These are phyloP conservation scores for Psammodynastes pulverulentus DNA, from an alignment of 2,113 vertebrate genomes.

Conservation along the genomic window DNA sequence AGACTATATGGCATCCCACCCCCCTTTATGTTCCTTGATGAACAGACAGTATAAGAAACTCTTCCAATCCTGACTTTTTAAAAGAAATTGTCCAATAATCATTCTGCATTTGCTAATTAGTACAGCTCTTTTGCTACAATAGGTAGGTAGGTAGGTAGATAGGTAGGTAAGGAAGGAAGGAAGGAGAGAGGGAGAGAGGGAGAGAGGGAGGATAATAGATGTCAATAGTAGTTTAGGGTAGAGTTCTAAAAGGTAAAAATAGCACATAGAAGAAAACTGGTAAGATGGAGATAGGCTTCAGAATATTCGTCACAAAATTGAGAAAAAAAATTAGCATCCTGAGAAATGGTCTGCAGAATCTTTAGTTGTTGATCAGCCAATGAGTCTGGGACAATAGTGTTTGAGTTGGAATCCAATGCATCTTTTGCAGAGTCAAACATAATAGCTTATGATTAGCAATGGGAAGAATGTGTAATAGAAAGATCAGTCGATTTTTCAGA, in stretches of 20 bases:
- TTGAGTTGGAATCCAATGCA: not conserved
- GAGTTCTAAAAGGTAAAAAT: not conserved
- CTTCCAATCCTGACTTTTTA: not conserved
- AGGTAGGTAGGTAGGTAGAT: too few species aligned
- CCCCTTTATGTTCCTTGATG: not conserved
- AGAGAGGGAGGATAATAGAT: not conserved
- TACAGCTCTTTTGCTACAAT: not conserved
- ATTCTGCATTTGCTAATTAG: not conserved
- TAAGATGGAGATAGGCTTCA: not conserved
- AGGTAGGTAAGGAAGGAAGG: not conserved
- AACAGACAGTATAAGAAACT: not conserved
- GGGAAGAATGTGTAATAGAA: not conserved
- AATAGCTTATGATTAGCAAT: not conserved
- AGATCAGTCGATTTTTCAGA: not conserved
- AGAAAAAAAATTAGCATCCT: not conserved
- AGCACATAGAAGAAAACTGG: not conserved
- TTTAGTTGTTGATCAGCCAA: not conserved
- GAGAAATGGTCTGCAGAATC: not conserved
- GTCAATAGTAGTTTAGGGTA: not conserved
- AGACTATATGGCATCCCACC: not conserved
- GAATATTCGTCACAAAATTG: not conserved
- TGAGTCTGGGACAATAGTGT: not conserved
- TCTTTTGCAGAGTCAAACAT: not conserved
- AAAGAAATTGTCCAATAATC: not conserved
- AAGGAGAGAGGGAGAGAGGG: not conserved